Conservation (phyloP, 2,888 invertebrate species). For the Cosmorhoe ocellata region DNA sequence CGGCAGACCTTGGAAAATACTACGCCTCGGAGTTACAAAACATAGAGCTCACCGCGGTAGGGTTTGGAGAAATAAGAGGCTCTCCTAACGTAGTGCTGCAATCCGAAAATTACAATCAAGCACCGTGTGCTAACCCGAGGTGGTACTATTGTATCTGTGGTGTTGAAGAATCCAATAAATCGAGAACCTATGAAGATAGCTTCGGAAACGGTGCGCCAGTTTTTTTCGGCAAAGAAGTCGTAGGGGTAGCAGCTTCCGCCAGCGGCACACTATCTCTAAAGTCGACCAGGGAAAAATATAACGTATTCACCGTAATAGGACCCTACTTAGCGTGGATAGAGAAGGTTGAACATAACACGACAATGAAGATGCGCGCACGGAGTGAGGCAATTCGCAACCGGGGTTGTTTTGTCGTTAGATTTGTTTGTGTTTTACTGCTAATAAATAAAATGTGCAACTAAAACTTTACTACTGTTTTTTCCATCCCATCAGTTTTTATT, state of each 20-base stretch:
- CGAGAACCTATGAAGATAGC: slow-evolving; percentile 40
- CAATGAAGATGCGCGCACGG: neutral
- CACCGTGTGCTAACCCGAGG: slow-evolving; percentile 57
- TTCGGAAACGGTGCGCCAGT: slow-evolving; percentile 66
- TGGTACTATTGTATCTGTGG: slow-evolving; percentile 70
- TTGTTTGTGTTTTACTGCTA: slow-evolving; percentile 11
- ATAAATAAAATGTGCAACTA: slow-evolving; percentile 13
- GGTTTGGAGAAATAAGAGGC: slow-evolving; percentile 48
- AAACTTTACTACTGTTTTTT: neutral
- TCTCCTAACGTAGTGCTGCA: slow-evolving; percentile 45
- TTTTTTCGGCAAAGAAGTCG: slow-evolving; percentile 44
- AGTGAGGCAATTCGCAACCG: slow-evolving; percentile 12
- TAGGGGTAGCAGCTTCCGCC: slow-evolving; percentile 54
- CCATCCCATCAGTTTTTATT: neutral
- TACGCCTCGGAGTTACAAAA: slow-evolving; percentile 52
- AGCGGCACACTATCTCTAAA: slow-evolving; percentile 43
- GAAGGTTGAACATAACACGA: slow-evolving; percentile 32
- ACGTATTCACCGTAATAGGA: slow-evolving; percentile 60
- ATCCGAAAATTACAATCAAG: slow-evolving; percentile 50
- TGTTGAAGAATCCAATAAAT: slow-evolving; percentile 40
- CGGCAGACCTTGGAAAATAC: slow-evolving; percentile 48
- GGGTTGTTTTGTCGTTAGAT: slow-evolving; percentile 1
- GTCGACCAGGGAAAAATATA: slow-evolving; percentile 43
- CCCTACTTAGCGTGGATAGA: slow-evolving; percentile 62
- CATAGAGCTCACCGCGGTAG: slow-evolving; percentile 47